Evolutionary conservation across 2,888 invertebrate genomes (phyloP).

Genomic region (Phytoseiulus persimilis): DNA sequence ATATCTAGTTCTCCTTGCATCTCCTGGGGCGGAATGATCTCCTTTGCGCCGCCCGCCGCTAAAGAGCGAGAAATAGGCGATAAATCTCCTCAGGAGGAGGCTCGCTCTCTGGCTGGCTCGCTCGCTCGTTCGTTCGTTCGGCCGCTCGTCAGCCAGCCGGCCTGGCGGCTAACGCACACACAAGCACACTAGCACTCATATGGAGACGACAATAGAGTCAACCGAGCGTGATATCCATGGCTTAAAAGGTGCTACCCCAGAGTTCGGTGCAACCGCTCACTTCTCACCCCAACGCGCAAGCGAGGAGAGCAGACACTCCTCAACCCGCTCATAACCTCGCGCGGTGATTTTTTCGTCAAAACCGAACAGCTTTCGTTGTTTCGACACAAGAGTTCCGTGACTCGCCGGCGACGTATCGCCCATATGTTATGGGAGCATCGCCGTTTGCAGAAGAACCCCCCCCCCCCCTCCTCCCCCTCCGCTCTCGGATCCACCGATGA

Average conservation of each 20-base stretch:
- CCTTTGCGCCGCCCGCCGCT: conserved; percentile 5
- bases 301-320: not conserved
- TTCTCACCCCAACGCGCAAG: not conserved
- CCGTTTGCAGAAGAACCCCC: too few species aligned
- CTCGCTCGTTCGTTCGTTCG: not conserved
- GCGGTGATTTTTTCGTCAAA: not conserved
- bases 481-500: too few species aligned
- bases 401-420: too few species aligned
- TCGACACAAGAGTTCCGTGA: not conserved
- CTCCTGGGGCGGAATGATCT: not conserved
- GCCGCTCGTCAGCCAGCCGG: too few species aligned
- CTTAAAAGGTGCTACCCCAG: not conserved
- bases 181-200: not conserved
- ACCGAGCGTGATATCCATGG: conserved; percentile 5
- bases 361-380: not conserved
- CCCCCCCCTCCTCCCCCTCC: too few species aligned
- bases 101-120: not conserved
- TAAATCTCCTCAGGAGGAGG: not conserved
- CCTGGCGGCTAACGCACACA: too few species aligned
- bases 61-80: not conserved
- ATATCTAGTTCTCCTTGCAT: conserved; percentile 5
- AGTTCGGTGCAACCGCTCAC: not conserved
- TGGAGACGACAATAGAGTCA: not conserved
- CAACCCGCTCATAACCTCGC: not conserved
- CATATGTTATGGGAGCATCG: too few species aligned